Conservation (phyloP, 2,797 vertebrate species). For the Enteromius afrohamiltoni region DNA sequence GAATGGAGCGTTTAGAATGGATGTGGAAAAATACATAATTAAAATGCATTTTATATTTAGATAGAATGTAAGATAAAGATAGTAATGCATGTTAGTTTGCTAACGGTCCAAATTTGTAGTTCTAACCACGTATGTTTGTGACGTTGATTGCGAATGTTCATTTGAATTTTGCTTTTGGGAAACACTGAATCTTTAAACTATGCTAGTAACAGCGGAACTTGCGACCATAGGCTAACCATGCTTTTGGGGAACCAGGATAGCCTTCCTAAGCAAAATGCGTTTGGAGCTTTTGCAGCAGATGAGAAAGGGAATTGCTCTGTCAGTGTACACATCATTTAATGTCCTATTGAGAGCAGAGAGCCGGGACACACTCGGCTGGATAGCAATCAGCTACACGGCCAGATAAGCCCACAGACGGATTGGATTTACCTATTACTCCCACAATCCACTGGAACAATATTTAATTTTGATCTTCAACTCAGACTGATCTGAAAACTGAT, state of each 20-base stretch:
- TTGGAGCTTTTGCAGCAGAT: constrained; percentile 16
- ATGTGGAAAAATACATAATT: no score
- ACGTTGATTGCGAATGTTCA: no score
- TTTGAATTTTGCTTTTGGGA: no score
- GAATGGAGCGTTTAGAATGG: no score
- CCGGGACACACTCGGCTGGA: constrained; percentile 15
- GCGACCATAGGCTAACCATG: no score
- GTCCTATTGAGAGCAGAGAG: constrained; percentile 24
- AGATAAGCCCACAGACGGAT: constrained; percentile 47
- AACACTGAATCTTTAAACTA: no score
- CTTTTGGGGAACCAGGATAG: background rate
- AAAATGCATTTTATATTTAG: no score
- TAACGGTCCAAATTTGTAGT: no score
- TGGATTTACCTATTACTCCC: constrained; percentile 48
- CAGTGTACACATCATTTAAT: constrained; percentile 40
- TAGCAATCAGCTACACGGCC: constrained; percentile 45
- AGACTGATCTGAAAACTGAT: constrained; percentile 38
- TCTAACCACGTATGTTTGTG: no score
- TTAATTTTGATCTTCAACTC: constrained; percentile 46
- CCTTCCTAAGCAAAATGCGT: constrained; percentile 26
- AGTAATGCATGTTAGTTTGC: no score
- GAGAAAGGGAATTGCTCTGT: constrained; percentile 38
- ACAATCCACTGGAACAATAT: constrained; percentile 46
- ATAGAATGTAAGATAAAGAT: no score
- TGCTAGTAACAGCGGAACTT: no score